Percentiles rank a stretch among this genome's conserved stretches.
Evolutionary conservation across 1,140 invertebrate species (phyloP).

Genomic region (Pogonomyrmex californicus): DNA sequence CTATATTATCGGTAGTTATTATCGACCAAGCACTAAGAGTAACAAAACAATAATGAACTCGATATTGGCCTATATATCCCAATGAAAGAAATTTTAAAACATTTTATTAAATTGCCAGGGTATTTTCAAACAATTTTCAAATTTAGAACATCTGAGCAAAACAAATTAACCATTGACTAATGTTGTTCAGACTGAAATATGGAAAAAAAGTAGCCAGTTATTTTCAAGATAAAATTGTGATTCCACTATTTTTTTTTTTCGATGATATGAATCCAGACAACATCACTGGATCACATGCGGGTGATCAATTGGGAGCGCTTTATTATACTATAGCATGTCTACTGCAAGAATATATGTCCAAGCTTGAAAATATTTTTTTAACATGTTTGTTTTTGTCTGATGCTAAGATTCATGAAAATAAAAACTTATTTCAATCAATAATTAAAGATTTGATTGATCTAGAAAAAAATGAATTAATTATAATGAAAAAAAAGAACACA

Average conservation of each 20-base stretch:
- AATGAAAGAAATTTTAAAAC: constrained; percentile 19
- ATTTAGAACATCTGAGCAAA: background rate
- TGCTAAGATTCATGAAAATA: constrained; percentile 13
- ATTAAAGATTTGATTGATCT: constrained; percentile 23
- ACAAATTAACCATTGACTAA: constrained; percentile 9
- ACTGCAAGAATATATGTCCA: background rate
- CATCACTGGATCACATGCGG: constrained; percentile 23
- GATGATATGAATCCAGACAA: constrained; percentile 36
- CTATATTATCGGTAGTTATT: constrained; percentile 8
- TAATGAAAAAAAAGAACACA: background rate
- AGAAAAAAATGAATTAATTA: background rate
- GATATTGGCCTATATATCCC: constrained; percentile 9
- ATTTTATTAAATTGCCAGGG: constrained; percentile 1
- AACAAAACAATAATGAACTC: constrained; percentile 19
- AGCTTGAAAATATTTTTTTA: constrained; percentile 45
- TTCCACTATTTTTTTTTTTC: constrained; percentile 33
- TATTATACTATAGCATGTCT: constrained; percentile 27
- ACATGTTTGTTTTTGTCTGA: background rate
- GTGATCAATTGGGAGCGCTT: constrained; percentile 24
- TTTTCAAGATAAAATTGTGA: constrained; percentile 26
- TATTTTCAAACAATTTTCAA: background rate
- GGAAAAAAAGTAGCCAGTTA: constrained; percentile 11
- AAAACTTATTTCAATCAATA: constrained; percentile 7
- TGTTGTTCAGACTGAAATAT: constrained; percentile 14
- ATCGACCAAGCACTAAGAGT: background rate